These are phyloP conservation scores for Arenicola marina DNA, from an alignment of 2,888 invertebrate species.

Conservation along the genomic window DNA sequence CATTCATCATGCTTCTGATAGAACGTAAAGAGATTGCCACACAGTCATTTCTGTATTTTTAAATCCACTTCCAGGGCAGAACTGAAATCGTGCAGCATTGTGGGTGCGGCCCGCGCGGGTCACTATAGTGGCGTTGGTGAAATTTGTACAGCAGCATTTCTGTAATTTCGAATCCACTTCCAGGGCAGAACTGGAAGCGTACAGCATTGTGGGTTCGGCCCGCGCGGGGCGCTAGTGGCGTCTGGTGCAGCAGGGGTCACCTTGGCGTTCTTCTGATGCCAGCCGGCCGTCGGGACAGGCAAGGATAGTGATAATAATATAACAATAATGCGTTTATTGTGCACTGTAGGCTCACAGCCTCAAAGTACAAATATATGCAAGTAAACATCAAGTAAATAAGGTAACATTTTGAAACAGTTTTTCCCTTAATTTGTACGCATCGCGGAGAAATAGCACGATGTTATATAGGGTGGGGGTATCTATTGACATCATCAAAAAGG, in stretches of 20 bases:
- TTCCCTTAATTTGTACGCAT: too few species aligned
- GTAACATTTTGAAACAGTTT: too few species aligned
- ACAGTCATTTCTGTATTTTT: background rate
- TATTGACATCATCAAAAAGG: too few species aligned
- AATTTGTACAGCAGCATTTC: background rate
- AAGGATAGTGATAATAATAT: background rate
- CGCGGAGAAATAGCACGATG: too few species aligned
- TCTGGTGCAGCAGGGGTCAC: constrained; percentile 43
- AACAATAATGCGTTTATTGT: too few species aligned
- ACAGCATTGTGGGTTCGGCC: constrained; percentile 55
- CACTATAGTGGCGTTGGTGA: constrained; percentile 27
- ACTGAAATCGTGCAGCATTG: constrained; percentile 54
- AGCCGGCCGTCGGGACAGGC: background rate
- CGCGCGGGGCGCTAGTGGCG: constrained; percentile 51
- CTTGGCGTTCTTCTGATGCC: constrained; percentile 18
- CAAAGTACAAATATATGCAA: too few species aligned
- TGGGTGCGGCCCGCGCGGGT: constrained; percentile 53
- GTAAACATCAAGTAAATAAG: too few species aligned
- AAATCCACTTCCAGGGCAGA: constrained; percentile 41
- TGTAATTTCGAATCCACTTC: constrained; percentile 10
- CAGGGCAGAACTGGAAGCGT: constrained; percentile 52
- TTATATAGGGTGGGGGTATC: too few species aligned
- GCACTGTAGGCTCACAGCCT: too few species aligned
- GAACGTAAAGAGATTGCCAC: background rate
- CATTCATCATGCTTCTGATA: background rate